These are phyloP conservation scores for Aphodius granarius DNA, from an alignment of 2,888 invertebrate species.

Conservation along the genomic window DNA sequence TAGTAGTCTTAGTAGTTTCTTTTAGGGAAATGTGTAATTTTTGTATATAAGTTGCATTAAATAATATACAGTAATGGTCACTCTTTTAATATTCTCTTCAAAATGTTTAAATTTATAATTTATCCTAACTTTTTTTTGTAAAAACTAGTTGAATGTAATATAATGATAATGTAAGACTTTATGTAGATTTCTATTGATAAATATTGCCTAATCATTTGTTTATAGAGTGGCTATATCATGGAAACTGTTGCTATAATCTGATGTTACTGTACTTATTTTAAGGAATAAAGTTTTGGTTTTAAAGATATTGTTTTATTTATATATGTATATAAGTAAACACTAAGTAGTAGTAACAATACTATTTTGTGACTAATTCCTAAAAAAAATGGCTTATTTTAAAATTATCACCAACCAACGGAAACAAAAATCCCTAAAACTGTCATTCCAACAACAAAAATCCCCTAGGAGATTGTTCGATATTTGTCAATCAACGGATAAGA, in stretches of 20 bases:
- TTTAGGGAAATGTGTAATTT: neutral
- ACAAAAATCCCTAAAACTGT: neutral
- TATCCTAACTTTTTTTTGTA: too few species aligned
- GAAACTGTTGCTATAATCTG: neutral
- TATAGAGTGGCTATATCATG: neutral
- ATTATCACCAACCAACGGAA: too few species aligned
- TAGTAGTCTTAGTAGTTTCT: too few species aligned
- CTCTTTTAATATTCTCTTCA: neutral
- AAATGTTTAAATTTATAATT: too few species aligned
- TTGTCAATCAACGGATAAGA: slow-evolving; percentile 26
- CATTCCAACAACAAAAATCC: neutral
- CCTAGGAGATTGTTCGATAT: slow-evolving; percentile 24
- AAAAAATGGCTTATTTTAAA: too few species aligned
- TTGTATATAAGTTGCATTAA: neutral
- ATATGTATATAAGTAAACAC: too few species aligned
- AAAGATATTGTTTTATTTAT: neutral
- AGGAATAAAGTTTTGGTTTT: neutral
- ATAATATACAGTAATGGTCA: neutral
- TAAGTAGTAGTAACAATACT: too few species aligned
- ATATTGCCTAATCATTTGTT: neutral
- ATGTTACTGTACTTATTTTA: neutral
- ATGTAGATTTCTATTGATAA: neutral
- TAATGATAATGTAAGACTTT: neutral
- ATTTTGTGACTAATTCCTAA: too few species aligned
- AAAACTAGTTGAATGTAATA: neutral